These are phyloP conservation scores for Pimpla rufipes DNA, from an alignment of 2,888 invertebrate species.

Conservation along the genomic window DNA sequence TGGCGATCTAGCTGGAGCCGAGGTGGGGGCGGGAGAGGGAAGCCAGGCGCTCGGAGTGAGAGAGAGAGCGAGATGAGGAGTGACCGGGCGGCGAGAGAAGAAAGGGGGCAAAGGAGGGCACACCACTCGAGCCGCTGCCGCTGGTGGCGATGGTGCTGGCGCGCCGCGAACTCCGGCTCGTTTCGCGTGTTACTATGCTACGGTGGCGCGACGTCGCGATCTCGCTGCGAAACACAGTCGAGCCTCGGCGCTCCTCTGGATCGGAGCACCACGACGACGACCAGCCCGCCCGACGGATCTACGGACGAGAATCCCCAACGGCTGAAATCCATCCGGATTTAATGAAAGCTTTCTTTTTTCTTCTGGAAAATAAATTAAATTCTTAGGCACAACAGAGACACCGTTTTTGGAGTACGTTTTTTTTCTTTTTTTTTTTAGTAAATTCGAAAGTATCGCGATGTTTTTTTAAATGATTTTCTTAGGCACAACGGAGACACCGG, in stretches of 20 bases:
- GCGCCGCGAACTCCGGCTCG: conserved; percentile 84
- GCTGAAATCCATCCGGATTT: too few species aligned
- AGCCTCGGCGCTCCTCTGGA: conserved; percentile 44
- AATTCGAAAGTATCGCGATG: too few species aligned
- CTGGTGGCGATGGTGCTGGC: conserved; percentile 59
- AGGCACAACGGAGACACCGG: too few species aligned
- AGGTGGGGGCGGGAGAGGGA: conserved; percentile 50
- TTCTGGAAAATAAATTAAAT: neutral
- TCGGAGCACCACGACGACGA: conserved; percentile 21
- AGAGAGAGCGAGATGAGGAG: conserved; percentile 31
- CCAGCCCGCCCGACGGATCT: too few species aligned
- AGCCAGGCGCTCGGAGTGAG: conserved; percentile 4
- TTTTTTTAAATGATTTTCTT: too few species aligned
- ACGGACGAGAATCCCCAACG: too few species aligned
- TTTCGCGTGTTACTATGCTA: conserved; percentile 83
- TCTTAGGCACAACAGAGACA: too few species aligned
- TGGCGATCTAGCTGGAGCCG: conserved; percentile 75
- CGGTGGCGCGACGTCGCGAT: conserved; percentile 77
- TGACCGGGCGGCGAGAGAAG: conserved; percentile 81
- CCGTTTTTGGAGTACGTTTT: too few species aligned
- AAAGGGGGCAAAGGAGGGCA: conserved; percentile 81
- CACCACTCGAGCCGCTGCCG: conserved; percentile 64
- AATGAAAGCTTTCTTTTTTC: too few species aligned
- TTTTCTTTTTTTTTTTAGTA: too few species aligned
- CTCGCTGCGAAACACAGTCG: conserved; percentile 57